A percentile compares a stretch with the other conserved stretches of the same genome.
Evolutionary conservation across 1,140 invertebrate genomes (phyloP).

Genomic region (Grapholita molesta): DNA sequence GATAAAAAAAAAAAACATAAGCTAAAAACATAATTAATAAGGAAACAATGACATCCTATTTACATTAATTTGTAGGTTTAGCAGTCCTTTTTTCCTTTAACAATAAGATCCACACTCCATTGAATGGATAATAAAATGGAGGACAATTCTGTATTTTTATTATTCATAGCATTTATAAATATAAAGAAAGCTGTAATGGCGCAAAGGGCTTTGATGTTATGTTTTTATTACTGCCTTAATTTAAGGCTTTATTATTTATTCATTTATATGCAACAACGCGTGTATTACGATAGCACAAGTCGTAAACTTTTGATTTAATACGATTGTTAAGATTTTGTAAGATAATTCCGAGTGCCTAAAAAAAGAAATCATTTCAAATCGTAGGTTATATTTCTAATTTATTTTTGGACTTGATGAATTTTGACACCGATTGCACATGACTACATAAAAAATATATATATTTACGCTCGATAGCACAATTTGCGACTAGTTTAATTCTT

Average conservation of each 20-base stretch:
- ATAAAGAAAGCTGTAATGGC: conserved; percentile 4
- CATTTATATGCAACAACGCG: neutral
- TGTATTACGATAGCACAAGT: neutral
- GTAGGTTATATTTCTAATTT: too few species aligned
- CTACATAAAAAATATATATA: too few species aligned
- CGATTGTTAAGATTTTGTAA: neutral
- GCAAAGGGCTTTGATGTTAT: neutral
- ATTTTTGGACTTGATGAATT: too few species aligned
- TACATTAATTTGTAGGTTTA: too few species aligned
- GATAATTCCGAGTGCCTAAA: neutral
- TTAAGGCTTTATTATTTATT: neutral
- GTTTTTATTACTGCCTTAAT: neutral
- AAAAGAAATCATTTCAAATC: too few species aligned
- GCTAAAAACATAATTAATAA: too few species aligned
- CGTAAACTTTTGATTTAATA: neutral
- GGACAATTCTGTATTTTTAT: neutral
- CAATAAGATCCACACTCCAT: neutral
- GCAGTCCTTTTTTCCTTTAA: neutral
- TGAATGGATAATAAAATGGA: neutral
- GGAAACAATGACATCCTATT: too few species aligned
- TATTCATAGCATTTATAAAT: neutral
- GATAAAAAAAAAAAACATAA: too few species aligned
- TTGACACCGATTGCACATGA: too few species aligned
- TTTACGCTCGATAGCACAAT: too few species aligned
- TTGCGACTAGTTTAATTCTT: too few species aligned